Percentiles rank a stretch among this genome's conserved stretches.
phyloP scores from a whole-genome alignment of 2,888 invertebrate species.

The Macaria liturata region DNA sequence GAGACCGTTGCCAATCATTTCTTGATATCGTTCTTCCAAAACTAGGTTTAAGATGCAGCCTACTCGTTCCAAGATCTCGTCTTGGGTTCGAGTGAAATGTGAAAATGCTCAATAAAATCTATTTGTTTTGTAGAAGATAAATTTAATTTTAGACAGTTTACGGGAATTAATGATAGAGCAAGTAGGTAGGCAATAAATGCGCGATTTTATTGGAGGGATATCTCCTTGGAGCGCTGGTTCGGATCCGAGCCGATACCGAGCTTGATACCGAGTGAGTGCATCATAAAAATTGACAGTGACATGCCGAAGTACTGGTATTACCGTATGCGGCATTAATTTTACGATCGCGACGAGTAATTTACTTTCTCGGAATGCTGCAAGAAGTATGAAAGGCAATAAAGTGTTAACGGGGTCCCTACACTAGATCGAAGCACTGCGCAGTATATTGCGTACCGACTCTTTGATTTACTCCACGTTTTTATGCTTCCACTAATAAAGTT shows the following conservation, averaged over 20 bases:
- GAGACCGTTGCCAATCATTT: no score
- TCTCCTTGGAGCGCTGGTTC: slow-evolving; percentile 26
- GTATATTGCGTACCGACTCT: slow-evolving; percentile 47
- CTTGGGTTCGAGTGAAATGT: slow-evolving; percentile 23
- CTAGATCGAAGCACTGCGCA: slow-evolving; percentile 53
- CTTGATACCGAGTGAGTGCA: slow-evolving; percentile 63
- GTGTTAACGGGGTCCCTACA: slow-evolving; percentile 64
- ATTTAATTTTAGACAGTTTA: slow-evolving; percentile 33
- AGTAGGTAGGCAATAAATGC: slow-evolving; percentile 29
- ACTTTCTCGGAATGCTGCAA: slow-evolving; percentile 76
- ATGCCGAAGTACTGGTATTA: slow-evolving; percentile 69
- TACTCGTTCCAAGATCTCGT: slow-evolving; percentile 6
- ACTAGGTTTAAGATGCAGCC: background rate
- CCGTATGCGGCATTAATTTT: slow-evolving; percentile 75
- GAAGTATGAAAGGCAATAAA: slow-evolving; percentile 74
- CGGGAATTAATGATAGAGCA: slow-evolving; percentile 27
- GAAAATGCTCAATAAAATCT: slow-evolving; percentile 26
- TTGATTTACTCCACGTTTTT: slow-evolving; percentile 74
- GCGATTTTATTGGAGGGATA: slow-evolving; percentile 35
- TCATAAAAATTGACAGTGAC: slow-evolving; percentile 77
- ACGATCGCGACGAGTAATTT: slow-evolving; percentile 73
- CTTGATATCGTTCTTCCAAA: no score
- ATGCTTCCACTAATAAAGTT: slow-evolving; percentile 72
- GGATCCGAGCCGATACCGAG: slow-evolving; percentile 50
- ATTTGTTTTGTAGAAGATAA: slow-evolving; percentile 34